Percentiles rank a stretch among this genome's conserved stretches.
phyloP scores from a whole-genome alignment of 2,797 vertebrate species.

The Sylvia borin region DNA sequence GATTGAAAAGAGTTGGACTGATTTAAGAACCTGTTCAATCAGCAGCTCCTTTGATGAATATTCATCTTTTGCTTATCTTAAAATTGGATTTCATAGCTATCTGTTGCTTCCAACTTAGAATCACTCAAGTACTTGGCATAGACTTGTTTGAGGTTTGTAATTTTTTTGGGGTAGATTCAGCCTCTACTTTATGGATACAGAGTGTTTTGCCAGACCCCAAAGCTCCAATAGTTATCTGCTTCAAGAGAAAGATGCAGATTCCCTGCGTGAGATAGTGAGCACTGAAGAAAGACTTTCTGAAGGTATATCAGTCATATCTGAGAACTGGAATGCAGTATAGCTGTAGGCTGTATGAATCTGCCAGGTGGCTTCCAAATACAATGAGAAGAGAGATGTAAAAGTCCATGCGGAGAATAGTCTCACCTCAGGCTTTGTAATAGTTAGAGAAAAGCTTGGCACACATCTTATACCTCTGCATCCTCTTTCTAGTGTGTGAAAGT shows the following conservation, averaged over 20 bases:
- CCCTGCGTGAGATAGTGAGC: fast-evolving
- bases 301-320: not conserved
- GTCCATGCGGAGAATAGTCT: not conserved
- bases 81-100: not conserved
- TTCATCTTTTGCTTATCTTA: not conserved
- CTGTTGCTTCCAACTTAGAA: not conserved
- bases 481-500: not conserved
- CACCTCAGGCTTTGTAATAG: not conserved
- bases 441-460: not conserved
- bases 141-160: not conserved
- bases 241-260: not conserved
- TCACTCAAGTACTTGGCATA: not conserved
- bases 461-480: not conserved
- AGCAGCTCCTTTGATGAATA: constrained; percentile 28
- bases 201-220: not conserved
- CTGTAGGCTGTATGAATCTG: not conserved
- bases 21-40: constrained; percentile 49
- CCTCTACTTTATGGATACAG: not conserved
- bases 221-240: not conserved
- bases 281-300: not conserved
- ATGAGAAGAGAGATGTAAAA: not conserved
- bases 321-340: not conserved
- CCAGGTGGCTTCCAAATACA: not conserved
- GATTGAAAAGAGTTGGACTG: not conserved
- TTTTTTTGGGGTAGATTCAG: not conserved